phyloP scores from a whole-genome alignment of 2,797 vertebrate species.

The Macropus fuliginosus region DNA sequence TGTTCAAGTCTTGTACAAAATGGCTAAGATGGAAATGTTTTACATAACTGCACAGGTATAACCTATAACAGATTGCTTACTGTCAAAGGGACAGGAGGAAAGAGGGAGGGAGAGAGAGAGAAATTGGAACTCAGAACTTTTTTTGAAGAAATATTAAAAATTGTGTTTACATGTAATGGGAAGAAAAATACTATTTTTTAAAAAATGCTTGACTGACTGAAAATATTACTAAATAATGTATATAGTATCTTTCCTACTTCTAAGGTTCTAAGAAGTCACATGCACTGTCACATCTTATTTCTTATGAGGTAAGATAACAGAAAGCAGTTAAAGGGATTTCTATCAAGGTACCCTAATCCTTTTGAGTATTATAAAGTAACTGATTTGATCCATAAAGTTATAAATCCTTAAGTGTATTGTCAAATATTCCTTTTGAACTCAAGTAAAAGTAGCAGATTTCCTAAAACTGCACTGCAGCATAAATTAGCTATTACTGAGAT shows the following conservation, averaged over 20 bases:
- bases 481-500: not conserved
- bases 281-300: conserved; percentile 79
- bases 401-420: conserved; percentile 43
- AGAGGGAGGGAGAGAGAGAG: too few relatives aligned
- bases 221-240: conserved; percentile 79
- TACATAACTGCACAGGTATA: too few relatives aligned
- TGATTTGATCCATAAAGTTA: not conserved
- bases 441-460: conserved; percentile 50
- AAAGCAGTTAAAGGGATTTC: conserved; percentile 49
- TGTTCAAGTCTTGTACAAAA: too few relatives aligned
- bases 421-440: conserved; percentile 20
- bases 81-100: too few relatives aligned
- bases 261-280: conserved; percentile 78
- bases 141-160: too few relatives aligned
- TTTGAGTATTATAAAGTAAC: conserved; percentile 13
- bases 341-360: conserved; percentile 59
- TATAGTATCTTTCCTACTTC: conserved; percentile 70
- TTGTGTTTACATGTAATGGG: too few relatives aligned
- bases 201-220: conserved; percentile 54
- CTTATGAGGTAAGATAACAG: conserved; percentile 54
- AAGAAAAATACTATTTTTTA: too few relatives aligned
- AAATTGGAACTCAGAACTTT: too few relatives aligned
- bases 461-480: conserved; percentile 42
- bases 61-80: too few relatives aligned
- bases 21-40: too few relatives aligned